Base-by-base conservation (phyloP, 1,140 invertebrate species). In the Araneus ventricosus region DNA sequence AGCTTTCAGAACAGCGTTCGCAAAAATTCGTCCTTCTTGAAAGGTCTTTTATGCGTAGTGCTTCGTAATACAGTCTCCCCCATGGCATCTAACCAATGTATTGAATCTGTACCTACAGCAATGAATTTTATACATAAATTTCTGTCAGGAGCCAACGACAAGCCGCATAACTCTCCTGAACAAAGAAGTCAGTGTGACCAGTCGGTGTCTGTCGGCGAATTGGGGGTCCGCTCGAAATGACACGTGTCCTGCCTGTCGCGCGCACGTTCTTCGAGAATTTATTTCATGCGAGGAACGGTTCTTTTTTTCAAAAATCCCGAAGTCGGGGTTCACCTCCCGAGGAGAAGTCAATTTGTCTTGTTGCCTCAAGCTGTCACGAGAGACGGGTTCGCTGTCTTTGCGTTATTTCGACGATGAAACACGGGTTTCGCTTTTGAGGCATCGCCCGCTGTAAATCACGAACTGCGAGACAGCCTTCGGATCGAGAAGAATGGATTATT, bases 291-390 rank as follows among this genome's bases (percentile, higher is more conserved):
- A 82, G 39, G 41, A 82, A n/a, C 80, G 17, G 6, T 45, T n/a
- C 80, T 45, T 82, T 30, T 82, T 82, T 52, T 37, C n/a, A 5
- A 67, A 67, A 67, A 67, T 67, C 63, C 63, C 63, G 24, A 75
- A 34, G 70, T 75, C 30, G 37, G 30, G 30, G 70, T 75, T 52
- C 82, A 41, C 82, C 39, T 84, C 82, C 82, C 41, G 30, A 34
- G 70, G 70, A 75, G 70, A 75, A 84, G 82, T 84, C 82, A 84
- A 84, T 84, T 84, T 84, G 45, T 84, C 82, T 84, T 84, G 41
- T 52, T 52, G 82, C 82, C 45, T 84, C 82, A 84, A 45, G 27
- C 41, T 57, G 82, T 84, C 82, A 84, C 10, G 45, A 30, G n/a
- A 52, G 82, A 57, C 82, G 82, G 39, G 82, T 84, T 84, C 45